phyloP scores from a whole-genome alignment of 1,140 invertebrate species.

The Ostrea edulis region DNA sequence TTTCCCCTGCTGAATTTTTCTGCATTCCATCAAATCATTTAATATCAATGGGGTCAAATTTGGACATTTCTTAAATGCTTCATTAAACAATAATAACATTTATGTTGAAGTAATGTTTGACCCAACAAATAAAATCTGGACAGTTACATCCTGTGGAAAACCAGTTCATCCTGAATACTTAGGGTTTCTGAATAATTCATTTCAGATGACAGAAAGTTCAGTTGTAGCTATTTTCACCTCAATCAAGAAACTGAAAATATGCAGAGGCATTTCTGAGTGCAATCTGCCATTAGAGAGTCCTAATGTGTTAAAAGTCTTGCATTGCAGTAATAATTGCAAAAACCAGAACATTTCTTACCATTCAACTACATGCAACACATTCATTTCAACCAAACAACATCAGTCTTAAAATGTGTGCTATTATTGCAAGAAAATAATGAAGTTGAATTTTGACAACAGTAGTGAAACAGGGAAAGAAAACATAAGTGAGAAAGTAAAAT shows the following conservation, averaged over 20 bases:
- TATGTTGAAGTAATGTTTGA: neutral
- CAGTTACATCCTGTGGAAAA: no score
- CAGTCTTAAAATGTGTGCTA: no score
- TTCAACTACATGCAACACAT: neutral
- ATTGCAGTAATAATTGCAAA: no score
- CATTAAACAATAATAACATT: neutral
- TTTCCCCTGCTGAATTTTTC: neutral
- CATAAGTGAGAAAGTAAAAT: neutral
- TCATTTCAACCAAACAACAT: no score
- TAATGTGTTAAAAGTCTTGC: no score
- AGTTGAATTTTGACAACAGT: neutral
- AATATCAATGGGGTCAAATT: neutral
- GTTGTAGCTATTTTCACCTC: no score
- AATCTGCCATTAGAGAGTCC: no score
- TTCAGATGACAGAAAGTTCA: no score
- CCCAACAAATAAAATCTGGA: neutral
- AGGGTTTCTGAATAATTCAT: no score
- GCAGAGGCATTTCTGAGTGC: no score
- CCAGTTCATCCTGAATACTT: no score
- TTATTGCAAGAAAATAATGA: neutral
- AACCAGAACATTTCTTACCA: neutral
- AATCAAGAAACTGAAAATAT: no score
- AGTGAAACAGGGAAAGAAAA: neutral
- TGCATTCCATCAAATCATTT: neutral
- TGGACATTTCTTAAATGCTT: neutral